A percentile compares a stretch with the other conserved stretches of the same genome.
These are phyloP conservation scores for Umimayanthus kanabou DNA, from an alignment of 92 coral and sea anemone genomes.

Conservation along the genomic window DNA sequence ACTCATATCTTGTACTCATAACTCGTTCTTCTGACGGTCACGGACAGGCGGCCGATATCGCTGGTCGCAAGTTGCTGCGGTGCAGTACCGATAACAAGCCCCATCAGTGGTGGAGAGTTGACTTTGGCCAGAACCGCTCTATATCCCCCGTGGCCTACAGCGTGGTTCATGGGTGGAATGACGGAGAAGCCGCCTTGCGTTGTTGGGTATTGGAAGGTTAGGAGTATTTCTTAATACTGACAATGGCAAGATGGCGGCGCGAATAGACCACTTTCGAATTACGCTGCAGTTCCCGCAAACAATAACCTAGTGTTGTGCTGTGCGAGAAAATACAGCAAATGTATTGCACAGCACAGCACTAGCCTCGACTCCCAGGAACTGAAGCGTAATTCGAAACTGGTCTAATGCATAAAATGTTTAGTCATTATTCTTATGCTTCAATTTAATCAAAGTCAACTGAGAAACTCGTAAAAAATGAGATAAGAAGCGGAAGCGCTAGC, in stretches of 20 bases:
- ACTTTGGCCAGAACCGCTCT: constrained; percentile 71
- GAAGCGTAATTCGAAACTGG: too few species aligned
- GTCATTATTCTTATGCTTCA: too few species aligned
- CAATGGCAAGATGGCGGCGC: neutral
- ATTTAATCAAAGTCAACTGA: too few species aligned
- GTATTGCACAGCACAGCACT: too few species aligned
- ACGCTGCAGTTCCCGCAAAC: too few species aligned
- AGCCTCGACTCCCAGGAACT: too few species aligned
- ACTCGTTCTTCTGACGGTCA: constrained; percentile 83
- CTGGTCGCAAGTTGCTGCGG: constrained; percentile 68
- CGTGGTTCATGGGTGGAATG: constrained; percentile 76
- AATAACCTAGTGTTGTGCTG: too few species aligned
- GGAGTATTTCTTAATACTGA: neutral
- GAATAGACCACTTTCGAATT: too few species aligned
- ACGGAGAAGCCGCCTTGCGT: constrained; percentile 71
- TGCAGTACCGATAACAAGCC: constrained; percentile 77
- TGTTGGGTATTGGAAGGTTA: constrained; percentile 72
- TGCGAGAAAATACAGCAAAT: too few species aligned
- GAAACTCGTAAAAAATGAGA: too few species aligned
- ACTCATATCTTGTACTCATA: constrained; percentile 54
- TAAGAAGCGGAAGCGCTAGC: too few species aligned
- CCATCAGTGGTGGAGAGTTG: constrained; percentile 86
- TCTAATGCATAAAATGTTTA: too few species aligned
- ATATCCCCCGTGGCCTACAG: constrained; percentile 66
- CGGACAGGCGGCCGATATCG: constrained; percentile 75